These are phyloP conservation scores for Dione vanillae DNA, from an alignment of 2,888 invertebrate genomes.

Conservation along the genomic window DNA sequence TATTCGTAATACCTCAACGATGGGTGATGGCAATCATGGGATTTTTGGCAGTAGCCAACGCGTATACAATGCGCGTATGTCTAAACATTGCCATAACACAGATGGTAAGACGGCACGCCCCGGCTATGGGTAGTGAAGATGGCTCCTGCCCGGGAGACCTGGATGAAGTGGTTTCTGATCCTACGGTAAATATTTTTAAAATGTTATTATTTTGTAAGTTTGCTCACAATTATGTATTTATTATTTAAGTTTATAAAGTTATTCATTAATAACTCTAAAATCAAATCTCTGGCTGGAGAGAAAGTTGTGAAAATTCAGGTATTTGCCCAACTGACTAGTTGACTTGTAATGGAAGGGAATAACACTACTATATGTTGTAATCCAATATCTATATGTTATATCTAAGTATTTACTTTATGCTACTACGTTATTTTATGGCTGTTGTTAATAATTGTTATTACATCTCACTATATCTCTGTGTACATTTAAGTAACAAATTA, in stretches of 20 bases:
- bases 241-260: too few species aligned
- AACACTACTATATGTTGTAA: background rate
- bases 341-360: background rate
- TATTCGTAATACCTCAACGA: constrained; percentile 87
- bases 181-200: constrained; percentile 57
- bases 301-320: too few species aligned
- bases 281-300: too few species aligned
- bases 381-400: too few species aligned
- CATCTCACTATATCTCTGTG: background rate
- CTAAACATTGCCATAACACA: constrained; percentile 89
- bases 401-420: background rate
- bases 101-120: constrained; percentile 79
- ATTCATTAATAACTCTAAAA: too few species aligned
- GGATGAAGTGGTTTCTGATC: constrained; percentile 55
- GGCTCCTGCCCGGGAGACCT: constrained; percentile 70
- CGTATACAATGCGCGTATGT: constrained; percentile 90
- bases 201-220: background rate
- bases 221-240: too few species aligned
- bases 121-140: constrained; percentile 59
- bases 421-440: too few species aligned
- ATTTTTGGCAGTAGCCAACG: constrained; percentile 88
- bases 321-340: background rate
- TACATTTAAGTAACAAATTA: background rate
- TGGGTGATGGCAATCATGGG: constrained; percentile 90
- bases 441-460: too few species aligned